phyloP scores from a whole-genome alignment of 2,888 invertebrate genomes.

The Pelosia muscerda region DNA sequence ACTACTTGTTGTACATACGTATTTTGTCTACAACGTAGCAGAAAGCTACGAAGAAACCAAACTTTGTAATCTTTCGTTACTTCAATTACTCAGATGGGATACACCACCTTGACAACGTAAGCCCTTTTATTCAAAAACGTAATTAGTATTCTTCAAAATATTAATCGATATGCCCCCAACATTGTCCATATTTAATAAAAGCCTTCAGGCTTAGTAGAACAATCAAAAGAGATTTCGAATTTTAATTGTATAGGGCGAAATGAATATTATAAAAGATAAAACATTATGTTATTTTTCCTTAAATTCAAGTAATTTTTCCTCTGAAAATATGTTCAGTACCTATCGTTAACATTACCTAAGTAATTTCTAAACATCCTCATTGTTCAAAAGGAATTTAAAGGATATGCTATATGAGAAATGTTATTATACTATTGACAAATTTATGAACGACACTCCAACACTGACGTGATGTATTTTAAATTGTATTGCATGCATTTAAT shows the following conservation, averaged over 20 bases:
- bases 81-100: background rate
- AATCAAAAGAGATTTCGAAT: no score
- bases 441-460: no score
- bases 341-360: no score
- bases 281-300: background rate
- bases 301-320: no score
- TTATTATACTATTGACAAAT: no score
- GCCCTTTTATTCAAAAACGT: background rate
- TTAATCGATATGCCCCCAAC: background rate
- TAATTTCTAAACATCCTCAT: no score
- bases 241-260: background rate
- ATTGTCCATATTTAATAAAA: background rate
- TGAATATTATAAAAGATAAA: background rate
- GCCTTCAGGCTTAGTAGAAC: background rate
- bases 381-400: no score
- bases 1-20: background rate
- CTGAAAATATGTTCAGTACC: no score
- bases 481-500: no score
- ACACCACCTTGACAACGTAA: background rate
- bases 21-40: background rate
- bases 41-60: background rate
- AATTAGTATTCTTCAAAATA: background rate
- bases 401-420: no score
- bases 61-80: background rate
- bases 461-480: no score